Evolutionary conservation across 2,888 invertebrate genomes (phyloP).

Genomic region (Temnothorax rugatulus): DNA sequence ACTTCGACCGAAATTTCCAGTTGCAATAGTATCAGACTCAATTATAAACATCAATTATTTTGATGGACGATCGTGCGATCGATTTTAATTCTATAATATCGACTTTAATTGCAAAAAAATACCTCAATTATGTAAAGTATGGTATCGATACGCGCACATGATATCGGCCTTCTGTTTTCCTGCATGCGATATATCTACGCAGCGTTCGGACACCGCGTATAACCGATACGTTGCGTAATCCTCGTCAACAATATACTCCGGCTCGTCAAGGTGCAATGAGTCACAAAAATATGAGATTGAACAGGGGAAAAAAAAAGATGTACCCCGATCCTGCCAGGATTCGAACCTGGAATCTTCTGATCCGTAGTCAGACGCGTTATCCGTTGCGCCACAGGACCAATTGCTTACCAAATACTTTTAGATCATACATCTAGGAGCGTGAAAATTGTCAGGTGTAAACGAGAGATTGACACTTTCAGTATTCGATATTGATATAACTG

Average conservation of each 20-base stretch:
- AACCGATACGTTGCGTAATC: conserved; percentile 27
- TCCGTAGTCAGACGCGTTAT: conserved; percentile 82
- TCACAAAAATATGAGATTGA: conserved; percentile 29
- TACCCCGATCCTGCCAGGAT: conserved; percentile 88
- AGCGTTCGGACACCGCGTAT: not conserved
- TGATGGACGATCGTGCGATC: not conserved
- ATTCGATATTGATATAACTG: not conserved
- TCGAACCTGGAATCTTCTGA: conserved; percentile 88
- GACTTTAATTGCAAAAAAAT: conserved; percentile 1
- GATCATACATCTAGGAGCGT: conserved; percentile 84
- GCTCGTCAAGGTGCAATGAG: conserved; percentile 18
- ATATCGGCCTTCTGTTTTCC: not conserved
- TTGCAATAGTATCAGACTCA: not conserved
- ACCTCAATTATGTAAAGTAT: not conserved
- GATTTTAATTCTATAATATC: not conserved
- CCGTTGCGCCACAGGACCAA: conserved; percentile 82
- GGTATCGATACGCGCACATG: not conserved
- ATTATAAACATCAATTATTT: conserved; percentile 12
- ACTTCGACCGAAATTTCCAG: not conserved
- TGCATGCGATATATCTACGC: not conserved
- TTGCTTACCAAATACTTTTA: conserved; percentile 88
- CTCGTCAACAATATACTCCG: not conserved
- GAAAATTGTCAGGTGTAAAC: not conserved
- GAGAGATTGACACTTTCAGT: not conserved
- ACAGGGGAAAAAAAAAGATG: conserved; percentile 29